Conservation (phyloP, 2,888 invertebrate genomes). For the Rhamnusium bicolor region DNA sequence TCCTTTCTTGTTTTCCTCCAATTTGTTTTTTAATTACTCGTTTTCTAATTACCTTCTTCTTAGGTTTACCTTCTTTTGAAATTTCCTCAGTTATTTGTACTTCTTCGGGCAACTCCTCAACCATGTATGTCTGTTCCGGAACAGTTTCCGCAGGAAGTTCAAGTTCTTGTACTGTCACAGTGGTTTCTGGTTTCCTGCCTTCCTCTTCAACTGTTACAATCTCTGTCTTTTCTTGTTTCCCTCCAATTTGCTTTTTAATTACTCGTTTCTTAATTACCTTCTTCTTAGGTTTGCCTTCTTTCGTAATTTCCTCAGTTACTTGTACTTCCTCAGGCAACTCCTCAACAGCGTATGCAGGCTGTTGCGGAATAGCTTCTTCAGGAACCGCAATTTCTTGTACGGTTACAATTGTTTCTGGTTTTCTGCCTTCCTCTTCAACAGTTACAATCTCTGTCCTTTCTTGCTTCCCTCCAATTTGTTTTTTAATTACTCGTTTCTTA, state of each 20-base stretch:
- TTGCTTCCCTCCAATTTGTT: constrained; percentile 67
- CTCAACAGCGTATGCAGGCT: constrained; percentile 57
- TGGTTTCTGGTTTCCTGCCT: constrained; percentile 66
- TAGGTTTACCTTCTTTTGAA: constrained; percentile 67
- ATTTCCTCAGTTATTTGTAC: constrained; percentile 62
- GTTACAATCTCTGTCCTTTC: constrained; percentile 64
- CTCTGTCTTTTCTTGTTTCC: constrained; percentile 64
- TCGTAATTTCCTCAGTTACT: constrained; percentile 51
- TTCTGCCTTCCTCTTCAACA: constrained; percentile 59
- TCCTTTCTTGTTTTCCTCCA: constrained; percentile 59
- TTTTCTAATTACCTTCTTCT: constrained; percentile 59
- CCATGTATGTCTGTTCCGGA: constrained; percentile 38
- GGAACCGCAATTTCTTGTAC: constrained; percentile 42
- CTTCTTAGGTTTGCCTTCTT: constrained; percentile 55
- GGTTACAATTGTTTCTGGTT: constrained; percentile 55
- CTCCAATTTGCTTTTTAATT: constrained; percentile 64
- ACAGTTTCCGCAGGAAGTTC: constrained; percentile 45
- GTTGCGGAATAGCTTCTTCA: constrained; percentile 19
- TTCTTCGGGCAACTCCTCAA: constrained; percentile 61
- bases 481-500: constrained; percentile 68
- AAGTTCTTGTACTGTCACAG: constrained; percentile 61
- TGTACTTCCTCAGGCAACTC: constrained; percentile 58
- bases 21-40: constrained; percentile 61
- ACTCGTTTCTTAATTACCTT: constrained; percentile 64
- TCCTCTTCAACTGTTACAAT: constrained; percentile 63